Conservation (phyloP, 2,797 vertebrate species). For the Sciurus carolinensis region DNA sequence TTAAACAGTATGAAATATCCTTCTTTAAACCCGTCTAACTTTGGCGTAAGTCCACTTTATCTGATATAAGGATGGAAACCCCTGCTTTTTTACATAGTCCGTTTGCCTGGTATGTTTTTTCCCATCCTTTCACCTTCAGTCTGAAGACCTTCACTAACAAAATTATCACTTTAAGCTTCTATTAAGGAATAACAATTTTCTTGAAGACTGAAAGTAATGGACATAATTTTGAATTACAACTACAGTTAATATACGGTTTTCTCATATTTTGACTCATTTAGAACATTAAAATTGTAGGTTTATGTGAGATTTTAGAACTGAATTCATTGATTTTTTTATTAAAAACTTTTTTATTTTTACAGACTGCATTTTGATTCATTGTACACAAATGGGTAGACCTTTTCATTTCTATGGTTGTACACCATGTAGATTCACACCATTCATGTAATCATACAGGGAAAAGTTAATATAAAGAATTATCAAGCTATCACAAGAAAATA, state of each 20-base stretch:
- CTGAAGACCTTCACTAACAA: not conserved
- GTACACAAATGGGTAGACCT: too few species aligned
- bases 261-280: not conserved
- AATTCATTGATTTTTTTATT: not conserved
- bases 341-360: too few species aligned
- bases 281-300: not conserved
- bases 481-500: not conserved
- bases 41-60: too few species aligned
- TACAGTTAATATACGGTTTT: not conserved
- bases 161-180: not conserved
- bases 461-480: not conserved
- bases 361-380: too few species aligned
- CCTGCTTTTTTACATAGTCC: too few species aligned
- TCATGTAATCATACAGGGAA: not conserved
- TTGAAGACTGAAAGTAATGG: not conserved
- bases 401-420: too few species aligned
- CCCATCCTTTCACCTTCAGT: too few species aligned
- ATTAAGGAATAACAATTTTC: not conserved
- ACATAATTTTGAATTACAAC: slow-evolving; percentile 32
- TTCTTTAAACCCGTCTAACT: too few species aligned
- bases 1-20: too few species aligned
- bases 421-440: too few species aligned
- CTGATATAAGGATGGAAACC: too few species aligned
- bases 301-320: not conserved
- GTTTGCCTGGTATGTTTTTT: too few species aligned